Evolutionary conservation across 2,113 vertebrate genomes (phyloP).

Genomic region (mouse (Mus musculus)): DNA sequence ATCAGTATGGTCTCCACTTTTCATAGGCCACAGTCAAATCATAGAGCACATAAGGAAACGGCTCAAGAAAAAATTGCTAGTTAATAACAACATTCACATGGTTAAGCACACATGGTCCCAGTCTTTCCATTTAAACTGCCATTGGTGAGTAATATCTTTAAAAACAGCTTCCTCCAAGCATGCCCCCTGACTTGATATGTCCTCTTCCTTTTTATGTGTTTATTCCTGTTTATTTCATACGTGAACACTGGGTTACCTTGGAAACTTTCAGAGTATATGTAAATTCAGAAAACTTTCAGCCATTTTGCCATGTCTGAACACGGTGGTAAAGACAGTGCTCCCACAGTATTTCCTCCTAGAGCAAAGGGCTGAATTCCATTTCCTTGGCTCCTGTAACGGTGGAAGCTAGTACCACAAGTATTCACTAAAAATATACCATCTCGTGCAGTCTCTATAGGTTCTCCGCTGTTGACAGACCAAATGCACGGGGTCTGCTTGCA

Average conservation of each 20-base stretch:
- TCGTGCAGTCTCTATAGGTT: not conserved
- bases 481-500: not conserved
- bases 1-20: not conserved
- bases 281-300: not conserved
- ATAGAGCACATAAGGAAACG: not conserved
- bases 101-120: not conserved
- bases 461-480: not conserved
- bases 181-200: not conserved
- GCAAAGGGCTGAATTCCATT: not conserved
- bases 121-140: not conserved
- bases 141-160: slow-evolving; percentile 9
- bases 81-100: not conserved
- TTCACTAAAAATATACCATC: not conserved
- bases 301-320: not conserved
- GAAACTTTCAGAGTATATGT: not conserved
- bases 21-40: not conserved
- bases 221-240: not conserved
- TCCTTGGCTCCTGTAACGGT: not conserved
- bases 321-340: not conserved
- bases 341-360: slow-evolving; percentile 6
- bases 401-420: not conserved
- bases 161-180: not conserved
- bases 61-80: not conserved
- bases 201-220: not conserved
- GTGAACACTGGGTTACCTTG: not conserved